Evolutionary conservation across 2,113 vertebrate genomes (phyloP).

Genomic region (Dissostichus mawsoni): DNA sequence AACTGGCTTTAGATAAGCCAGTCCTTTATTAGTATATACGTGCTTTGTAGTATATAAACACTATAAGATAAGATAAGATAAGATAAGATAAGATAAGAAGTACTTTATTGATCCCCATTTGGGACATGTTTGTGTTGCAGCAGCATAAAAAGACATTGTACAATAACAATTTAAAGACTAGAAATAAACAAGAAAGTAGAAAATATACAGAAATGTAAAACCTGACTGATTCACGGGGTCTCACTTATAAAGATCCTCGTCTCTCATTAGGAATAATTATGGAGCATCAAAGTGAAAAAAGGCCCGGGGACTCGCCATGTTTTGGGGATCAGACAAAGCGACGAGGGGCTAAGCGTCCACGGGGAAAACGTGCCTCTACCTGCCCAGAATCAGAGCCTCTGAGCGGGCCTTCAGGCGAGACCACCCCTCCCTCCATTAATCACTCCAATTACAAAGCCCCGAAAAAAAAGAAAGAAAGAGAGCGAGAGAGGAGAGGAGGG

Average conservation of each 20-base stretch:
- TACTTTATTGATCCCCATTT: no score
- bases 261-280: slow-evolving; percentile 60
- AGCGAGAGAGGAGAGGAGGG: not conserved
- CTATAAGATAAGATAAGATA: no score
- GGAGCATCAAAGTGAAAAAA: slow-evolving; percentile 53
- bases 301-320: slow-evolving; percentile 22
- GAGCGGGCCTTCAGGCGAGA: slow-evolving; percentile 75
- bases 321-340: slow-evolving; percentile 66
- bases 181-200: no score
- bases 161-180: no score
- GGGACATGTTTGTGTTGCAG: no score
- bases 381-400: slow-evolving; percentile 67
- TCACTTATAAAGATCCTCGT: not conserved
- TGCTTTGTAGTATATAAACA: no score
- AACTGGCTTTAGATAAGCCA: no score
- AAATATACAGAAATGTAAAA: no score
- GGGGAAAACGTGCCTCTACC: slow-evolving; percentile 75
- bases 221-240: no score
- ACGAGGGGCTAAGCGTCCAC: slow-evolving; percentile 71
- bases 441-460: slow-evolving; percentile 82
- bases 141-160: no score
- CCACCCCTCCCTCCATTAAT: slow-evolving; percentile 82
- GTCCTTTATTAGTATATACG: no score
- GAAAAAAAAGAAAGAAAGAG: slow-evolving; percentile 62
- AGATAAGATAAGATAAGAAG: no score